Evolutionary conservation across 2,888 invertebrate species (phyloP).

Genomic region (Cetonia aurata): DNA sequence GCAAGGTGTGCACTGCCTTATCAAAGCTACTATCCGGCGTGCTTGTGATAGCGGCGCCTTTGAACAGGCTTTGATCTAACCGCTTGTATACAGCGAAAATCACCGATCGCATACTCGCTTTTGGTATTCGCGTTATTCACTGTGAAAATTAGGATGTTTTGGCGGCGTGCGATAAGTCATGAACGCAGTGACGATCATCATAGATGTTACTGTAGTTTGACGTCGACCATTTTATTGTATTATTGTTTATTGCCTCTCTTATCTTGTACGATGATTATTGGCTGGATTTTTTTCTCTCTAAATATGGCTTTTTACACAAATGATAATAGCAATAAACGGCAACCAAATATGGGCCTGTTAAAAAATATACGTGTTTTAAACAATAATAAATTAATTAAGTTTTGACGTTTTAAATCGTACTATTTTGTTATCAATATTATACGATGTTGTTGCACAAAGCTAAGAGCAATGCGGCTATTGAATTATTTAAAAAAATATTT

Average conservation of each 20-base stretch:
- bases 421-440: too few relatives aligned
- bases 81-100: constrained; percentile 45
- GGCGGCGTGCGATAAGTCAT: constrained; percentile 8
- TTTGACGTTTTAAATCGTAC: too few relatives aligned
- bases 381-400: too few relatives aligned
- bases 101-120: constrained; percentile 34
- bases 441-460: too few relatives aligned
- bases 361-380: too few relatives aligned
- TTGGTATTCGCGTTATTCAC: constrained; percentile 40
- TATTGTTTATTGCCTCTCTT: constrained; percentile 25
- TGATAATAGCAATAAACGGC: too few relatives aligned
- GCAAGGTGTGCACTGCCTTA: constrained; percentile 47
- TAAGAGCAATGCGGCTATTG: too few relatives aligned
- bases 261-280: not conserved
- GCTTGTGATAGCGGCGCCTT: constrained; percentile 64
- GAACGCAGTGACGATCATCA: not conserved
- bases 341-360: too few relatives aligned
- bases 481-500: too few relatives aligned
- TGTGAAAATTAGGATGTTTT: constrained; percentile 40
- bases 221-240: constrained; percentile 10
- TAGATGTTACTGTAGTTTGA: not conserved
- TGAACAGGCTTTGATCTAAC: constrained; percentile 62
- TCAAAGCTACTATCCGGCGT: constrained; percentile 45
- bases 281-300: not conserved
- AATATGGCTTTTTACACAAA: too few relatives aligned